Evolutionary conservation across 1,140 invertebrate genomes (phyloP), one percentile per base, ranked within the genome.

Genomic region (Ostrea edulis): DNA sequence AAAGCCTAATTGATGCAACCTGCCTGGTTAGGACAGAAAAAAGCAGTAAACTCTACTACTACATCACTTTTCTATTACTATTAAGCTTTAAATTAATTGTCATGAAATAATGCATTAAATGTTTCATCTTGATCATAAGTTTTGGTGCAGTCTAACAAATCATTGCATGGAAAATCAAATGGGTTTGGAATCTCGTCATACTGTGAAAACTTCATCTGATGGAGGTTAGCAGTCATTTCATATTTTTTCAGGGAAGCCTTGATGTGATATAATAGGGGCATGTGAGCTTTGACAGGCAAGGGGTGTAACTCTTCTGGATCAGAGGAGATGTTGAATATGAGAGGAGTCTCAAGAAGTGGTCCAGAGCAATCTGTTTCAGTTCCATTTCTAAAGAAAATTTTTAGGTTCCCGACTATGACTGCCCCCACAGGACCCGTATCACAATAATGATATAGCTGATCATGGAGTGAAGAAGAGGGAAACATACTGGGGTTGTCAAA

Each of bases 381-480:
- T 55, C n/a, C 55, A 58, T 88, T 85, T 22, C 54, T 44, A 68
- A 89, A 86, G 17, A 86, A 54, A 71, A 89, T 35, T 71, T 89
- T 89, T 9, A 86, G 68, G 52, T 89, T 86, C 25, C 88, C 88
- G 1, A 84, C 85, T 14, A 85, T 86, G 14, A 86, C 88, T n/a
- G 88, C 88, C 3, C 55, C 58, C 8, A 86, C 17, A 4, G 86
- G 29, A 9, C 82, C 68, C n/a, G 44, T 25, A 51, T 89, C 88
- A 87, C 93, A 92, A 52, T 93, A 91, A 88, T 93, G 93, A 35
- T 93, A 91, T 9, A 93, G 84, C 53, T 84, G 58, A 29, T 92
- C 87, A 83, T 93, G 92, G 62, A 89, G 83, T 25, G 54, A 51
- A 87, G 82, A 54, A 9, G 88, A 68, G 17, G 83, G 83, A 9